These are phyloP conservation scores for Drosophila subquinaria DNA, from an alignment of 2,888 invertebrate genomes.

Conservation along the genomic window DNA sequence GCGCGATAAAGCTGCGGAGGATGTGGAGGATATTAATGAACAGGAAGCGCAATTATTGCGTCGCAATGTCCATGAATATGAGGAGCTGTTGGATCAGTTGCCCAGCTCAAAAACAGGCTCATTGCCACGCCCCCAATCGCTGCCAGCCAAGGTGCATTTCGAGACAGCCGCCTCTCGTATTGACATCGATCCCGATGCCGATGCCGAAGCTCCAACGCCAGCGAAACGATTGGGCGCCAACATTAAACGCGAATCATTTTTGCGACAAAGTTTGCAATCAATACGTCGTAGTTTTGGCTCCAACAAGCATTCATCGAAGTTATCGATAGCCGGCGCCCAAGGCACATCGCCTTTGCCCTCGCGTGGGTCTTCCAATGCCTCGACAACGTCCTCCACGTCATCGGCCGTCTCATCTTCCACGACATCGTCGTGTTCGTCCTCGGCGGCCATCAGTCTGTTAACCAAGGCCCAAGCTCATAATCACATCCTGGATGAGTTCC, in stretches of 20 bases:
- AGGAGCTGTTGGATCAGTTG: conserved; percentile 35
- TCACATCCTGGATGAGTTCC: conserved; percentile 53
- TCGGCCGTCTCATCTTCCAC: conserved; percentile 14
- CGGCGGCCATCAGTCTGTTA: conserved; percentile 54
- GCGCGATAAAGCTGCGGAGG: not conserved
- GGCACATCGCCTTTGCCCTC: conserved; percentile 13
- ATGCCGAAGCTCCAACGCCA: not conserved
- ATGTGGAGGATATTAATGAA: conserved; percentile 14
- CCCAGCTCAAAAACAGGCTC: conserved; percentile 5
- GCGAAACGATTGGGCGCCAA: conserved; percentile 33
- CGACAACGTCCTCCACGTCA: conserved; percentile 49
- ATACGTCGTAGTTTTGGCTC: conserved; percentile 80
- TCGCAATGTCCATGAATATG: conserved; percentile 45
- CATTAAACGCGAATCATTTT: conserved; percentile 80
- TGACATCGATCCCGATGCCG: not conserved
- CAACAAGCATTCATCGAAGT: conserved; percentile 59
- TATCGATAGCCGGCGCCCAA: conserved; percentile 15
- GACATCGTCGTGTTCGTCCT: conserved; percentile 50
- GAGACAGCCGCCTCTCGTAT: conserved; percentile 11
- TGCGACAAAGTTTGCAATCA: conserved; percentile 81
- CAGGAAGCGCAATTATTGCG: conserved; percentile 46
- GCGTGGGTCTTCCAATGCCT: conserved; percentile 50
- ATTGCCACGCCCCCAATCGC: conserved; percentile 66
- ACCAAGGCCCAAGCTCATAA: conserved; percentile 54
- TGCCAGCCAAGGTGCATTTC: conserved; percentile 64